Evolutionary conservation across 2,888 invertebrate species (phyloP), one percentile per base, ranked within the genome.

Genomic region (Acrobasis suavella): DNA sequence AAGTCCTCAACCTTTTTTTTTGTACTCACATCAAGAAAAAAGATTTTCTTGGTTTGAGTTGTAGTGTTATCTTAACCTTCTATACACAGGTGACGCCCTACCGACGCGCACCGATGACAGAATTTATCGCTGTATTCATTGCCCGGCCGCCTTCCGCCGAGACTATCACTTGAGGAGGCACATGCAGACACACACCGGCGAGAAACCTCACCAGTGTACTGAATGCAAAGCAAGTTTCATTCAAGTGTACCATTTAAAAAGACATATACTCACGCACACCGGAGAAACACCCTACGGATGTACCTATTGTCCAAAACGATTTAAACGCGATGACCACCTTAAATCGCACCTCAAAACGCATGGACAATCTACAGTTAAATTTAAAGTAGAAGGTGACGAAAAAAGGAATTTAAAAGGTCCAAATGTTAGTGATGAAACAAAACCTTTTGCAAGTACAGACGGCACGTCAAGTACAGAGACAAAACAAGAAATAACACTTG

Each of bases 161-260:
- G 65, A 62, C 39, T 12, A 8, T 42, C 10, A 17, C 22, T 62
- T 68, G 56, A 65, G 52, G 50, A 22, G 0, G 9, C 71, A 71
- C 58, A 16, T 64, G 12, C 62, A n/a, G 52, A 64, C 39, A 32
- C 70, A 72, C 37, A 67, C 66, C 5, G 64, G 61, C 5, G 69
- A 65, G 9, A 71, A 65, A 46, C 65, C 66, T 0, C 67, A 52
- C 39, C 38, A 39, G 39, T 55, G 55, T 12, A 12, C 15, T 12
- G 39, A 39, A 5, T 55, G 55, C 39, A 9, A 15, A 16, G 38
- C 15, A 2, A 55, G 39, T 9, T 55, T 55, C 55, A 55, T 15
- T 39, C n/a, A 16, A 16, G 10, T 55, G 9, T 38, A 42, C 42
- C 22, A 22, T 56, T 14, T 56, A 1, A 56, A 56, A 39, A 42